phyloP scores from a whole-genome alignment of 2,797 vertebrate genomes.

The Arrhamphus sclerolepis region DNA sequence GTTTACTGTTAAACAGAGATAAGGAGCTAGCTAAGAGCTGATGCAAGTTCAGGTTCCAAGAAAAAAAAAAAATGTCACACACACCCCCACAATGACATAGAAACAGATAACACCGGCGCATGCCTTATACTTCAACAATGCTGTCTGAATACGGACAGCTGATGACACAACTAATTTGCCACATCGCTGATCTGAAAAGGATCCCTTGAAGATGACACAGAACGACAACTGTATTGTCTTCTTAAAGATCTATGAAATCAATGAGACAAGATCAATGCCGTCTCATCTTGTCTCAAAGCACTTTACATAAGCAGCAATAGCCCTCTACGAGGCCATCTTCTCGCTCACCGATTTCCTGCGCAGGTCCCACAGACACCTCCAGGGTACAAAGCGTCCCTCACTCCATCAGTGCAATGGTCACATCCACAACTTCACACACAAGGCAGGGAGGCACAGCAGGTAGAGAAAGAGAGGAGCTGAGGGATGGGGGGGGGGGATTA shows the following conservation, averaged over 20 bases:
- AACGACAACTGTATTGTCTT: slow-evolving; percentile 76
- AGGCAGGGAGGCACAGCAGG: slow-evolving; percentile 33
- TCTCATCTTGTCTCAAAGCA: slow-evolving; percentile 37
- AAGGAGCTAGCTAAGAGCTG: slow-evolving; percentile 58
- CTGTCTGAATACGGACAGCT: slow-evolving; percentile 33
- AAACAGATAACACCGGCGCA: slow-evolving; percentile 4
- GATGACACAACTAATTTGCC: slow-evolving; percentile 64
- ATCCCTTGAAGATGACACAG: slow-evolving; percentile 75
- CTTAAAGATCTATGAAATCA: slow-evolving; percentile 81
- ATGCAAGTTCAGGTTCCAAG: slow-evolving; percentile 58
- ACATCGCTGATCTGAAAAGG: slow-evolving; percentile 66
- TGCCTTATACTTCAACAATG: slow-evolving; percentile 9
- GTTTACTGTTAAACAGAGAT: slow-evolving; percentile 76
- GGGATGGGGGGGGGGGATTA: slow-evolving; percentile 39
- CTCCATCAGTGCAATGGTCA: slow-evolving; percentile 66
- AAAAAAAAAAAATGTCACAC: slow-evolving; percentile 34
- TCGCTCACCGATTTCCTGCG: slow-evolving; percentile 69
- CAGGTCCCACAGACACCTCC: slow-evolving; percentile 66
- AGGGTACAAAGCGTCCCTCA: slow-evolving; percentile 63
- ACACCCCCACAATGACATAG: slow-evolving; percentile 44
- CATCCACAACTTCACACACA: slow-evolving; percentile 63
- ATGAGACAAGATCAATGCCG: slow-evolving; percentile 75
- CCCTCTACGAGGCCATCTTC: slow-evolving; percentile 70
- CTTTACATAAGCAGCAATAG: slow-evolving; percentile 77
- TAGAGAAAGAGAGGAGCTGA: slow-evolving; percentile 26